A percentile compares a stretch with the other conserved stretches of the same genome.
These are phyloP conservation scores for Micrasema longulum DNA, from an alignment of 1,140 invertebrate genomes.

Conservation along the genomic window DNA sequence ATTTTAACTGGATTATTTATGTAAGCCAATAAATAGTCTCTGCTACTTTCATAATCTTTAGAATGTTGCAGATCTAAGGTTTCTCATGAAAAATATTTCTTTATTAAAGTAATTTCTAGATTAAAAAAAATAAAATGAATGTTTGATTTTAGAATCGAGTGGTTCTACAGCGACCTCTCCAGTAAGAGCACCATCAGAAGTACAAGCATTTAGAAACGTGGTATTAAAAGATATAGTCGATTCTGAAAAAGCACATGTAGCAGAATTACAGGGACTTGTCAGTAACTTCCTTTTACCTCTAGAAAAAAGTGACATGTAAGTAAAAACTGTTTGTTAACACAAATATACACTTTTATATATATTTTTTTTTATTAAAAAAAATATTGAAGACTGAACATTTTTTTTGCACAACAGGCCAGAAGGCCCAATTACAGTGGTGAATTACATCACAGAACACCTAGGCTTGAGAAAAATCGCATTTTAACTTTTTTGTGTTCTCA, in stretches of 20 bases:
- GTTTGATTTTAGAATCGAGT: constrained; percentile 61
- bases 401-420: no score
- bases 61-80: not conserved
- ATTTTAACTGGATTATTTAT: no score
- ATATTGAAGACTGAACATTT: no score
- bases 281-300: constrained; percentile 88
- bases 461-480: no score
- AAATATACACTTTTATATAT: no score
- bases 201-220: constrained; percentile 81
- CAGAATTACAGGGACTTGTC: constrained; percentile 86
- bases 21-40: not conserved
- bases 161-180: constrained; percentile 69
- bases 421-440: no score
- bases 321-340: no score
- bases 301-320: constrained; percentile 87
- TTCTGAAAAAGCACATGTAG: constrained; percentile 90
- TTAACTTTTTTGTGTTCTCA: no score
- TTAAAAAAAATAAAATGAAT: no score
- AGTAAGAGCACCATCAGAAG: constrained; percentile 74
- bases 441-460: no score
- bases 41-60: not conserved
- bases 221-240: constrained; percentile 94
- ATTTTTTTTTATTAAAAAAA: no score
- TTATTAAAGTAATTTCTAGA: not conserved
- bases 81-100: not conserved